These are phyloP conservation scores for Trissolcus basalis DNA, from an alignment of 1,140 invertebrate genomes.

Conservation along the genomic window DNA sequence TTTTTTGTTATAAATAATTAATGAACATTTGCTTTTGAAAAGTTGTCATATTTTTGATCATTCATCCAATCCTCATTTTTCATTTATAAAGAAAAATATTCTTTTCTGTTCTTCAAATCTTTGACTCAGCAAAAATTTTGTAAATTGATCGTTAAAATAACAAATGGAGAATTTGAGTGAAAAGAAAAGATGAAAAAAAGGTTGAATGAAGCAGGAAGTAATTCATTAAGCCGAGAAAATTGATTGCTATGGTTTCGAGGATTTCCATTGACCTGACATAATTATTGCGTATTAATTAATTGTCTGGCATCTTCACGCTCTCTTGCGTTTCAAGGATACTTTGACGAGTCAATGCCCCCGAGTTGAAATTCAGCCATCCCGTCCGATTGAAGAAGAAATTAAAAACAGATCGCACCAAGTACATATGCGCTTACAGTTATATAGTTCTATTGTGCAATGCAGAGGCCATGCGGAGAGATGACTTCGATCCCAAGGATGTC, in stretches of 20 bases:
- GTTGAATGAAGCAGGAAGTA: background rate
- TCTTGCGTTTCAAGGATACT: slow-evolving; percentile 70
- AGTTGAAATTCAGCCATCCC: slow-evolving; percentile 42
- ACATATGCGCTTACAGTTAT: background rate
- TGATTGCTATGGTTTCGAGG: background rate
- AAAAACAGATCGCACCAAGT: slow-evolving; percentile 11
- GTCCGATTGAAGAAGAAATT: slow-evolving; percentile 32
- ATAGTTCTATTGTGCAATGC: slow-evolving; percentile 35
- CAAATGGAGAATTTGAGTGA: too few relatives aligned
- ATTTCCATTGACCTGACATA: slow-evolving; percentile 36
- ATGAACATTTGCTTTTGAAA: slow-evolving; percentile 6
- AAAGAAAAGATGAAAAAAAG: background rate
- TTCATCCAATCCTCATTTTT: too few relatives aligned
- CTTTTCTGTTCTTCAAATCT: too few relatives aligned
- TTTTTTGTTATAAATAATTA: slow-evolving; percentile 35
- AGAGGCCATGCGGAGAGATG: slow-evolving; percentile 20
- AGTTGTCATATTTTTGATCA: too few relatives aligned
- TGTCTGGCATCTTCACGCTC: slow-evolving; percentile 63
- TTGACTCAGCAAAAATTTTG: too few relatives aligned
- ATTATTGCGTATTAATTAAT: slow-evolving; percentile 47
- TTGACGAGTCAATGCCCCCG: slow-evolving; percentile 67
- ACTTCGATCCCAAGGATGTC: slow-evolving; percentile 33
- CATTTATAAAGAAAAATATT: too few relatives aligned
- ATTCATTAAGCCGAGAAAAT: too few relatives aligned
- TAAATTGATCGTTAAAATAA: too few relatives aligned